Conservation (phyloP, 2,113 vertebrate genomes). For the Tyrannus savana region DNA sequence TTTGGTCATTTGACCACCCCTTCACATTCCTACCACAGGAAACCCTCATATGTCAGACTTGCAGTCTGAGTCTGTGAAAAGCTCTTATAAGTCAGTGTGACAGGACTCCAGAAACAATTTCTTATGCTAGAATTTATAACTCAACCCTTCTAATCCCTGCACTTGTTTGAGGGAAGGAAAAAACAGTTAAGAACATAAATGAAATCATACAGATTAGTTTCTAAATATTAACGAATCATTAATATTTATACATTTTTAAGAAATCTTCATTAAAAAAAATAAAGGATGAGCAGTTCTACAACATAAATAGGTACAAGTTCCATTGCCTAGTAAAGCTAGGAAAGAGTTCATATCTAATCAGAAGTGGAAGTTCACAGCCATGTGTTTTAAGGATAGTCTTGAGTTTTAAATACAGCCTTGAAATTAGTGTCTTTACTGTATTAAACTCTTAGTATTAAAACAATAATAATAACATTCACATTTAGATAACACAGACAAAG, state of each 20-base stretch:
- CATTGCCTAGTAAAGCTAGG: neutral
- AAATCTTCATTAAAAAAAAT: neutral
- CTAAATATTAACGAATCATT: neutral
- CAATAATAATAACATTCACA: neutral
- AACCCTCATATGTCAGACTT: neutral
- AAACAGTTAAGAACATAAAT: neutral
- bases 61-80: neutral
- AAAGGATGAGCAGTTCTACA: neutral
- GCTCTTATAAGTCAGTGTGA: neutral
- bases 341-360: neutral
- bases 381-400: neutral
- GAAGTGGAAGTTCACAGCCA: neutral
- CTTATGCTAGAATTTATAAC: neutral
- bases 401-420: neutral
- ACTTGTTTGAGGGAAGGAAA: neutral
- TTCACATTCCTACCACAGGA: neutral
- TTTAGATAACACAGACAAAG: neutral
- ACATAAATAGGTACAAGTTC: neutral
- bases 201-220: neutral
- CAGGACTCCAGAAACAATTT: neutral
- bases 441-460: slow-evolving; percentile 7
- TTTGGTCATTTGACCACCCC: neutral
- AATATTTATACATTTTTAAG: neutral
- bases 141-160: neutral
- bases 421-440: neutral